Percentiles rank a stretch among this genome's conserved stretches.
These are phyloP conservation scores for Sinhomidia bicolor DNA, from an alignment of 2,888 invertebrate species.

Conservation along the genomic window DNA sequence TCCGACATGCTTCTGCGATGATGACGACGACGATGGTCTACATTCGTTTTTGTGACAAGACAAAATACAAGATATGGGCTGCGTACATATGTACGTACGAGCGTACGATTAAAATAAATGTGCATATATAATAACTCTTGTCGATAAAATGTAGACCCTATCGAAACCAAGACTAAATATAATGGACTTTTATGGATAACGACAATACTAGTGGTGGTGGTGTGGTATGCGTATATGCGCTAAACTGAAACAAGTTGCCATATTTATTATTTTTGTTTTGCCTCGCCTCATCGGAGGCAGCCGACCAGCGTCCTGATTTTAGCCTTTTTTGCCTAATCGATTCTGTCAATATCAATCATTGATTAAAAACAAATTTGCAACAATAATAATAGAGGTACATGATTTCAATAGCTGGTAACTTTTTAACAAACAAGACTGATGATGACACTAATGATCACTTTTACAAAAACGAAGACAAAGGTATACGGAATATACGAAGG, in stretches of 20 bases:
- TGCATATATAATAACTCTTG: not conserved
- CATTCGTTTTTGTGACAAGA: slow-evolving; percentile 20
- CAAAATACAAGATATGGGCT: not conserved
- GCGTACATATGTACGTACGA: no score
- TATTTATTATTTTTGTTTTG: not conserved
- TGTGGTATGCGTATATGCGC: not conserved
- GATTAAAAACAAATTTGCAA: slow-evolving; percentile 25
- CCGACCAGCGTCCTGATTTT: slow-evolving; percentile 33
- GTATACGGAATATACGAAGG: not conserved
- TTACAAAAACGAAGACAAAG: slow-evolving; percentile 2
- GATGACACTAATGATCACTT: slow-evolving; percentile 38
- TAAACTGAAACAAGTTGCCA: not conserved
- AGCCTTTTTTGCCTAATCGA: slow-evolving; percentile 24
- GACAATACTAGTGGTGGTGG: no score
- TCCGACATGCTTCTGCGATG: not conserved
- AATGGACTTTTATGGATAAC: not conserved
- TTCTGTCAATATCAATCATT: slow-evolving; percentile 43
- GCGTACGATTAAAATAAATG: not conserved
- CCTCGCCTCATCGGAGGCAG: not conserved
- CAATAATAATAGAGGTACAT: not conserved
- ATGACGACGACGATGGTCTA: slow-evolving; percentile 1
- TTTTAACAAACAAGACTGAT: not conserved
- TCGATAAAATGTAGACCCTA: not conserved
- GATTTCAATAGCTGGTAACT: not conserved
- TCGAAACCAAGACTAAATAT: slow-evolving; percentile 43